Base-by-base conservation (phyloP, 2,113 vertebrate genomes). In the Nannospalax galili region DNA sequence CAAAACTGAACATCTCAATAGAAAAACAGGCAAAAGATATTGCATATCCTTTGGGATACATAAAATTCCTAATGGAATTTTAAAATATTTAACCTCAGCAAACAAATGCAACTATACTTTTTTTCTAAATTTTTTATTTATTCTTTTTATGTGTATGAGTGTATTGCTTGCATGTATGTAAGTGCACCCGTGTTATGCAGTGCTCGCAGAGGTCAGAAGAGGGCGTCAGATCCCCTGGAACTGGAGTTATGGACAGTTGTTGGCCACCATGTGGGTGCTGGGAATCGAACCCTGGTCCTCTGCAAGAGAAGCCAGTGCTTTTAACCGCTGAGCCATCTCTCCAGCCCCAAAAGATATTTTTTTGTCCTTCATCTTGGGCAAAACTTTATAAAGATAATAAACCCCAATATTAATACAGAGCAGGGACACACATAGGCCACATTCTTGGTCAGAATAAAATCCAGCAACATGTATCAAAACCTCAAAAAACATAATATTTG, bases 401-500 rank as follows among this genome's bases (percentile, higher is more conserved):
- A 64, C 80, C 22, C 32, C 7, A 42, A 12, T 70, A 67, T 79
- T 80, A 78, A 52, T 37, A 10, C 35, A 5, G 9, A 24, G 15
- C 37, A 84, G 60, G 52, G 11, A 80, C 32, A 88, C 32, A 88
- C 32, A 86, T 67, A 62, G 15, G 3, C 28, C 20, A 80, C 26
- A 60, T 80, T 87, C 48, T 84, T 80, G 28, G 45, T 67, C 77
- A 88, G 28, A 80, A 19, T 16, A 1, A 20, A 67, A 73, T 88
- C 69, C 85, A 56, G 20, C 72, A 92, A 52, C 52, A 48, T 11
- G 11, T 74, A 32, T 75, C 42, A 60, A 72, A 75, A n/a, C 20
- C 67, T 96, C 42, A 80, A 84, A 88, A 64, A 67, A 64, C 30
- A 35, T 87, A 67, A 97, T 16, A 16, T 75, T 81, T 78, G 40